Evolutionary conservation across 2,888 invertebrate species (phyloP).

Genomic region (Reticulitermes lucifugus): DNA sequence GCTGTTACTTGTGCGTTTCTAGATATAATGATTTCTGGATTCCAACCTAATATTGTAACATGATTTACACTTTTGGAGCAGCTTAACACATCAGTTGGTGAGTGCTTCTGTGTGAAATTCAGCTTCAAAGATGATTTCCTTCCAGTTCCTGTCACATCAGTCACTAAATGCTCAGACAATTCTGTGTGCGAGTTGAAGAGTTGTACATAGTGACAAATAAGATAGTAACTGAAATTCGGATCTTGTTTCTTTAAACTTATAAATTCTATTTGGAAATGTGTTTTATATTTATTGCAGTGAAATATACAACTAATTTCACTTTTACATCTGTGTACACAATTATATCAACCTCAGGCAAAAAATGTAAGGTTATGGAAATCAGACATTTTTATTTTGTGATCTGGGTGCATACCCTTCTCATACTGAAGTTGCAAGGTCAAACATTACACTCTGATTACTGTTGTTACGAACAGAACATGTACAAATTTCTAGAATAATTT

Average conservation of each 20-base stretch:
- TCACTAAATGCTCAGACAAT: neutral
- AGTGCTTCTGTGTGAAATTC: neutral
- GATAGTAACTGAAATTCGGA: neutral
- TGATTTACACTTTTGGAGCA: slow-evolving; percentile 8
- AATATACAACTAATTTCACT: neutral
- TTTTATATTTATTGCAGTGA: neutral
- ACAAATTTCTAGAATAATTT: too few species aligned
- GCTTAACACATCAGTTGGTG: neutral
- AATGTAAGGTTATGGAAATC: too few species aligned
- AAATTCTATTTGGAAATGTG: neutral
- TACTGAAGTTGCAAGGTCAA: too few species aligned
- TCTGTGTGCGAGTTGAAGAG: neutral
- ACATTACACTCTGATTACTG: too few species aligned
- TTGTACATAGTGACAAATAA: neutral
- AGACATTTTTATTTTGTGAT: too few species aligned
- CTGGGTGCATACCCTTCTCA: too few species aligned
- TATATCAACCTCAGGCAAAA: neutral
- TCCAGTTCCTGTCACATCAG: neutral
- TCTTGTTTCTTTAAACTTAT: neutral
- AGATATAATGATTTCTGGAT: neutral
- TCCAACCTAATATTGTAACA: slow-evolving; percentile 23
- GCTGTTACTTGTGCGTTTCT: neutral
- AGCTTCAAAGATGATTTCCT: neutral
- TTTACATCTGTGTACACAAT: neutral
- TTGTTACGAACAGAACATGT: too few species aligned